Conservation (phyloP, 2,888 invertebrate genomes). For the Allolobophora icterica region DNA sequence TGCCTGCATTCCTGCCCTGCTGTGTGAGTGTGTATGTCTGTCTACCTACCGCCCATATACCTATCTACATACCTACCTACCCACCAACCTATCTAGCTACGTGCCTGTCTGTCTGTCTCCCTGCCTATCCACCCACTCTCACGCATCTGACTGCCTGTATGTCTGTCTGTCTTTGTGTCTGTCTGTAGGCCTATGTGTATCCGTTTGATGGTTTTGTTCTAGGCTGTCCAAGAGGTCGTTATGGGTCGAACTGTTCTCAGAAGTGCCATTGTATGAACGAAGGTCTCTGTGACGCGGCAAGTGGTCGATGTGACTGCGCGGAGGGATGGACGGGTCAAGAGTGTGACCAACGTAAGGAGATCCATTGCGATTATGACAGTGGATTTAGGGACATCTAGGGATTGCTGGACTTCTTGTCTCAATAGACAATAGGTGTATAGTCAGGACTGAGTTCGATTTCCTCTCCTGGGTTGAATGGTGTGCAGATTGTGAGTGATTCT, state of each 20-base stretch:
- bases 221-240: slow-evolving; percentile 71
- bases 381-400: not conserved
- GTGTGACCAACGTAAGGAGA: slow-evolving; percentile 56
- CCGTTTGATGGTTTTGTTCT: slow-evolving; percentile 35
- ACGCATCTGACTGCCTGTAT: not conserved
- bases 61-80: not conserved
- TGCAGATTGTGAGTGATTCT: too few relatives aligned
- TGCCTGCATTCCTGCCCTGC: too few relatives aligned
- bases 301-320: slow-evolving; percentile 55
- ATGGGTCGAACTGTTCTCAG: slow-evolving; percentile 69
- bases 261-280: slow-evolving; percentile 62
- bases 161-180: not conserved
- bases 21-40: not conserved
- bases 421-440: not conserved
- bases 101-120: too few relatives aligned
- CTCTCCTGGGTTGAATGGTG: too few relatives aligned
- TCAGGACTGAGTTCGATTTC: too few relatives aligned
- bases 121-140: not conserved
- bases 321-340: slow-evolving; percentile 52
- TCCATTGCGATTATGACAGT: not conserved
- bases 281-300: slow-evolving; percentile 84
- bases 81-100: not conserved
- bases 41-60: not conserved
- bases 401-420: not conserved
- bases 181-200: not conserved